A percentile compares a stretch with the other conserved stretches of the same genome.
Evolutionary conservation across 1,140 invertebrate species (phyloP).

Genomic region (Temnothorax curvispinosus): DNA sequence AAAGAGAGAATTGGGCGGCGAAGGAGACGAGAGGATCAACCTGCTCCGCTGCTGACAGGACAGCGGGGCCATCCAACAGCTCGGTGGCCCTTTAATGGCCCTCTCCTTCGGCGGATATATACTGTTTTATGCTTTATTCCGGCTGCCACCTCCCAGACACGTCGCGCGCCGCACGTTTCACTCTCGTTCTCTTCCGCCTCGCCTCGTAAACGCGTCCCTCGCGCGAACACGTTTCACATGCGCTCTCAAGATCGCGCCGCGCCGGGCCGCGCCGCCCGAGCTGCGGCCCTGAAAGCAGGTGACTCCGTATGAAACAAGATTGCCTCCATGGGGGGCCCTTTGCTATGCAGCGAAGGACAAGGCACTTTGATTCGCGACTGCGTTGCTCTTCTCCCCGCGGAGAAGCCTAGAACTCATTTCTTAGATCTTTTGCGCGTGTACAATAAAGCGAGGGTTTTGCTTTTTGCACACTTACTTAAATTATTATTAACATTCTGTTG

Average conservation of each 20-base stretch:
- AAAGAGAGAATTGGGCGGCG: constrained; percentile 22
- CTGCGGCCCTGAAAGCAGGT: constrained; percentile 74
- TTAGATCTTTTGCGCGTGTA: constrained; percentile 2
- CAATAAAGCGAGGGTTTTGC: background rate
- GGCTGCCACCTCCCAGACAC: constrained; percentile 26
- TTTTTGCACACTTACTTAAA: background rate
- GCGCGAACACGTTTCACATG: no score
- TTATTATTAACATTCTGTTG: background rate
- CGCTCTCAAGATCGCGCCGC: no score
- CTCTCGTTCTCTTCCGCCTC: constrained; percentile 70
- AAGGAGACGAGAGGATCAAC: constrained; percentile 44
- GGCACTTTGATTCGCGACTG: constrained; percentile 36
- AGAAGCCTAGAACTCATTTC: constrained; percentile 31
- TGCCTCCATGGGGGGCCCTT: constrained; percentile 70
- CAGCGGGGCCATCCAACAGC: constrained; percentile 60
- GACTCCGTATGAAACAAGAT: constrained; percentile 73
- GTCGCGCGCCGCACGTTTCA: constrained; percentile 50
- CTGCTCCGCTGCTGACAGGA: constrained; percentile 65
- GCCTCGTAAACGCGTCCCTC: constrained; percentile 60
- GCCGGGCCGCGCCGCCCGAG: background rate
- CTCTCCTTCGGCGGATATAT: constrained; percentile 67
- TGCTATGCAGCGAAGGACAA: constrained; percentile 67
- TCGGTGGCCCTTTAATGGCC: constrained; percentile 71
- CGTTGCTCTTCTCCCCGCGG: constrained; percentile 1
- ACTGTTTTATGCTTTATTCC: constrained; percentile 70